Evolutionary conservation across 2,113 vertebrate species (phyloP).

Genomic region (Felis chaus): DNA sequence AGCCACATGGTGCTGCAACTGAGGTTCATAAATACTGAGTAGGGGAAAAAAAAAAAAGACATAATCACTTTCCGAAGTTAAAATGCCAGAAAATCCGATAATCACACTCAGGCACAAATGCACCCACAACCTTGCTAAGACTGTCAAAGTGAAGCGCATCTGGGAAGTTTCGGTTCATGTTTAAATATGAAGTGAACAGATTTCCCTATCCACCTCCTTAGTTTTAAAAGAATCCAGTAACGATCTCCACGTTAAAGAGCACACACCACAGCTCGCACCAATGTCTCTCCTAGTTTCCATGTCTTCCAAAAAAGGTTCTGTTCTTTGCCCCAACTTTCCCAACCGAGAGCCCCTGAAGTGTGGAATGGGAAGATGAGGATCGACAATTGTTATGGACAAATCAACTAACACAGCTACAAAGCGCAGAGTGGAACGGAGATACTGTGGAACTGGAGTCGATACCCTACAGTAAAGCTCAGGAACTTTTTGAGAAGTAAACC

Average conservation of each 20-base stretch:
- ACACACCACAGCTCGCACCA: not conserved
- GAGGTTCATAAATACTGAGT: conserved; percentile 90
- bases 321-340: not conserved
- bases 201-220: not conserved
- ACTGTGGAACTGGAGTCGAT: not conserved
- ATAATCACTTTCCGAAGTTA: not conserved
- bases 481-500: not conserved
- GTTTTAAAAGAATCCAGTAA: not conserved
- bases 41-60: not conserved
- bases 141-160: not conserved
- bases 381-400: not conserved
- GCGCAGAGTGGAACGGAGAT: not conserved
- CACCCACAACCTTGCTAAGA: not conserved
- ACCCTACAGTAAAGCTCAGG: not conserved
- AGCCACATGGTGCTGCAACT: conserved; percentile 95
- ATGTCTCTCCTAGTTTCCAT: not conserved
- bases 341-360: not conserved
- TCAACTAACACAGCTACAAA: not conserved
- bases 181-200: conserved; percentile 10
- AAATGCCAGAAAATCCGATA: not conserved
- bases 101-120: not conserved
- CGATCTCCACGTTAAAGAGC: not conserved
- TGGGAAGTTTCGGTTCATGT: not conserved
- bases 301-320: not conserved
- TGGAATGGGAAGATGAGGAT: not conserved